Evolutionary conservation across 1,140 invertebrate species (phyloP).

Genomic region (Probaryconus sp.): DNA sequence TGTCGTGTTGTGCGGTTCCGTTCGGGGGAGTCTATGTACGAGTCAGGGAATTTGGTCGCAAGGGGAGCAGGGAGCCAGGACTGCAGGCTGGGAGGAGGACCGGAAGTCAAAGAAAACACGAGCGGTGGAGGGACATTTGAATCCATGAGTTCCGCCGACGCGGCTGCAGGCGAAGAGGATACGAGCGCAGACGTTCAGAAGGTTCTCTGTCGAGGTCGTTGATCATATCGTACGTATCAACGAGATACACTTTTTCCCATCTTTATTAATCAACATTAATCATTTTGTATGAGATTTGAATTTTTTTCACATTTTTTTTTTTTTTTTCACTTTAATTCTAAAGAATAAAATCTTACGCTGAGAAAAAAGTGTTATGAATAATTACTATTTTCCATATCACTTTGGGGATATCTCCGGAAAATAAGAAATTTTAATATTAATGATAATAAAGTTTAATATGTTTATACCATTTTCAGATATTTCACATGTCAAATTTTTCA

Average conservation of each 20-base stretch:
- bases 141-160: slow-evolving; percentile 65
- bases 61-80: slow-evolving; percentile 48
- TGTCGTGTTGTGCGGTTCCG: slow-evolving; percentile 14
- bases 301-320: too few relatives aligned
- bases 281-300: background rate
- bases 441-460: too few relatives aligned
- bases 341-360: too few relatives aligned
- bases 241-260: background rate
- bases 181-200: slow-evolving; percentile 23
- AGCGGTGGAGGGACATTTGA: slow-evolving; percentile 49
- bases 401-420: too few relatives aligned
- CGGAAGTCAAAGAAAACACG: slow-evolving; percentile 28
- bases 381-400: too few relatives aligned
- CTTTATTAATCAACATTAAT: background rate
- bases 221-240: slow-evolving; percentile 33
- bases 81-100: slow-evolving; percentile 19
- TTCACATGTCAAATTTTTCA: too few relatives aligned
- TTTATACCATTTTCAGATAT: too few relatives aligned
- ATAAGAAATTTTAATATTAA: too few relatives aligned
- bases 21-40: slow-evolving; percentile 65
- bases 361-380: too few relatives aligned
- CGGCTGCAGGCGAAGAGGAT: slow-evolving; percentile 45
- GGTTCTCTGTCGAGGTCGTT: slow-evolving; percentile 40
- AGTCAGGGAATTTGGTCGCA: slow-evolving; percentile 43
- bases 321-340: too few relatives aligned